Evolutionary conservation across 2,888 invertebrate genomes (phyloP), one percentile per base, ranked within the genome.

Genomic region (Pseudococcus jackbeardsleyi): DNA sequence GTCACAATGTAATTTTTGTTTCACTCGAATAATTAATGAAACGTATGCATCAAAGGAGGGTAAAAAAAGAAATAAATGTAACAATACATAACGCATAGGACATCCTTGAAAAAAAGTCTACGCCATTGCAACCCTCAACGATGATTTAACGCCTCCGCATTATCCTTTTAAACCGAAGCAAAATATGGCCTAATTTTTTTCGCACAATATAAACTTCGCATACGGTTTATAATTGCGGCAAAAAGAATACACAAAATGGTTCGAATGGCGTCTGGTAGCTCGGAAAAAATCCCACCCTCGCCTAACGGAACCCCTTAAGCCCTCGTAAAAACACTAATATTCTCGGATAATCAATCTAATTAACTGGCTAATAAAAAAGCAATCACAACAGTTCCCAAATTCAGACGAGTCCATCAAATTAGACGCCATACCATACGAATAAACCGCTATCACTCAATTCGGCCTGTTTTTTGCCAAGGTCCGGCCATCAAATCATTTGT

Each of bases 71-170:
- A 33, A 33, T 33, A 33, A 33, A 33, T 33, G 26, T 33, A 33
- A 33, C 26, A 1, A 33, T 33, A 33, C 26, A 33, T 33, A 33
- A 33, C 26, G 26, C 26, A 3, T 33, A 33, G 26, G 26, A 33
- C 26, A 33, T 33, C 26, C 26, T 33, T 33, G 26, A 33, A 33
- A 33, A 33, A 33, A 33, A 33, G 26, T 33, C 26, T 33, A 33
- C 26, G 26, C 26, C 26, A 48, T 48, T 48, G 46, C 46, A 48
- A 48, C 46, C 46, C 46, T 6, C 59, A 4, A 48, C 59, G 59
- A 59, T 59, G 59, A 59, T 59, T 59, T 59, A 59, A 59, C 17
- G 59, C 59, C 59, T 59, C n/a, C 59, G 59, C 59, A 59, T 59
- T 59, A 59, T 59, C 59, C 11, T 59, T 59, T 59, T 59, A 59